These are phyloP conservation scores for Himalopsyche kuldschensis DNA, from an alignment of 2,888 invertebrate genomes.

Conservation along the genomic window DNA sequence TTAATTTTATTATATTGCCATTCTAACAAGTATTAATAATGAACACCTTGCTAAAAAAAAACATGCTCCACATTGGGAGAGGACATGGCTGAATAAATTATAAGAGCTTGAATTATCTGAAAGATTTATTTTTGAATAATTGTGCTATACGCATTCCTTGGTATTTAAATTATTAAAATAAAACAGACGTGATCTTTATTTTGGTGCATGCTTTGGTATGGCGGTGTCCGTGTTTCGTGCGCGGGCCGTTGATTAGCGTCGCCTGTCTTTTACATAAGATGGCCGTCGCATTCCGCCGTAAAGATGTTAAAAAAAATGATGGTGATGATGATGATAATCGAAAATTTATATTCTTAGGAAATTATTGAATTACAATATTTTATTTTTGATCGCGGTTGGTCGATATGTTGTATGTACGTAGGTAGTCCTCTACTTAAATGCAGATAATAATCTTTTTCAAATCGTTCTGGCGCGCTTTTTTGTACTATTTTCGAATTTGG, in stretches of 20 bases:
- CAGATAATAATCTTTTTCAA: neutral
- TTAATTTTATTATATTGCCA: too few species aligned
- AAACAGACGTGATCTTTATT: too few species aligned
- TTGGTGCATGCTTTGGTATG: too few species aligned
- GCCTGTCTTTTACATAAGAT: neutral
- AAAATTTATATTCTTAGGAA: slow-evolving; percentile 34
- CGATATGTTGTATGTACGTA: slow-evolving; percentile 3
- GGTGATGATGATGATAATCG: slow-evolving; percentile 30
- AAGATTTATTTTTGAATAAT: too few species aligned
- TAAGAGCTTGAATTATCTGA: too few species aligned
- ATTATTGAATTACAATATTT: slow-evolving; percentile 36
- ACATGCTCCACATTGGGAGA: too few species aligned
- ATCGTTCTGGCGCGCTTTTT: neutral
- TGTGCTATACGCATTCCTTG: too few species aligned
- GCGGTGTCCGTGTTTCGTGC: neutral
- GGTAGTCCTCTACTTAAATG: neutral
- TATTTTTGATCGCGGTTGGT: slow-evolving; percentile 4
- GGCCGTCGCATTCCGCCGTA: slow-evolving; percentile 13
- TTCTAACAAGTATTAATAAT: too few species aligned
- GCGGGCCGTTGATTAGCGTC: neutral
- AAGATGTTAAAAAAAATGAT: slow-evolving; percentile 2
- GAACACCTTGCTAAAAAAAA: too few species aligned
- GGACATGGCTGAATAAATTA: too few species aligned
- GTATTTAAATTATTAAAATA: too few species aligned
- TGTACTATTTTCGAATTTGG: neutral